These are phyloP conservation scores for Takifugu bimaculatus DNA, from an alignment of 2,113 vertebrate genomes.

Conservation along the genomic window DNA sequence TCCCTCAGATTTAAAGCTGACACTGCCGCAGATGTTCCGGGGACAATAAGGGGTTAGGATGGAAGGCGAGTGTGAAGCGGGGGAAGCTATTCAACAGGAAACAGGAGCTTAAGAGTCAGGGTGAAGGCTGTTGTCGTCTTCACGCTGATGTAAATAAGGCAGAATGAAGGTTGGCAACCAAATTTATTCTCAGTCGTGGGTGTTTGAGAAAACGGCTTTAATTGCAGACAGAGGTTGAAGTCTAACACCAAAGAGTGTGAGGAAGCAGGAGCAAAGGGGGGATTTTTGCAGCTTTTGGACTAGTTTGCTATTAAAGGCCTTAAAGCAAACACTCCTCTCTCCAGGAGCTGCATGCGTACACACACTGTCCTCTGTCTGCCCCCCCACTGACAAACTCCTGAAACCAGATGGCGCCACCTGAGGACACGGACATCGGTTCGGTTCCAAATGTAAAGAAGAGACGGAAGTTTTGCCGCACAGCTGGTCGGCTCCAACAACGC, in stretches of 20 bases:
- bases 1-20: slow-evolving; percentile 46
- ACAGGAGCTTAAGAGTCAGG: too few species aligned
- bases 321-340: background rate
- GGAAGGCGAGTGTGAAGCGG: too few species aligned
- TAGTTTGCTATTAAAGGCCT: background rate
- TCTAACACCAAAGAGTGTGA: background rate
- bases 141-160: too few species aligned
- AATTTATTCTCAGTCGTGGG: slow-evolving; percentile 22
- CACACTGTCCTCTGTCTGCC: slow-evolving; percentile 45
- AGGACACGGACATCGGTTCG: slow-evolving; percentile 49
- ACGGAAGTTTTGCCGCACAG: slow-evolving; percentile 47
- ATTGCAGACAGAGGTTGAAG: slow-evolving; percentile 9
- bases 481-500: background rate
- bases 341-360: background rate
- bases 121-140: slow-evolving; percentile 18
- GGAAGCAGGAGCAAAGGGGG: background rate
- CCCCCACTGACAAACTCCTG: slow-evolving; percentile 25
- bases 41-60: too few species aligned
- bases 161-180: slow-evolving; percentile 36
- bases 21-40: background rate
- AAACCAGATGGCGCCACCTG: slow-evolving; percentile 62
- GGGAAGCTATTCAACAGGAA: too few species aligned
- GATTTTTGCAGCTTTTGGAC: background rate
- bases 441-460: slow-evolving; percentile 34
- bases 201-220: slow-evolving; percentile 25